Conservation (phyloP, 2,888 invertebrate genomes). For the Smittia aterrima region DNA sequence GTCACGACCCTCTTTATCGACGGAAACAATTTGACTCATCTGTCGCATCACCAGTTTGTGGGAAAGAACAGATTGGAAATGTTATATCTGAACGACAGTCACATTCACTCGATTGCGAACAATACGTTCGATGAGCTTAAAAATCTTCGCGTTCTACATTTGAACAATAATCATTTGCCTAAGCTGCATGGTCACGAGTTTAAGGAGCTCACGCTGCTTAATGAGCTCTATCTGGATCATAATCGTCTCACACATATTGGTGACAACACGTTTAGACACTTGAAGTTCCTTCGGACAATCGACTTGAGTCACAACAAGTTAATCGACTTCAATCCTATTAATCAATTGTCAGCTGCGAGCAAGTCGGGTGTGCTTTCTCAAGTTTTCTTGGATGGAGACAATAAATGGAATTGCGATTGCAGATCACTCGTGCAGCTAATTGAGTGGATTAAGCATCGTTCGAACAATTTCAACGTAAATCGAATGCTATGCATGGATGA, state of each 20-base stretch:
- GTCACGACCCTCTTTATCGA: slow-evolving; percentile 84
- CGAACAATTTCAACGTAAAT: slow-evolving; percentile 56
- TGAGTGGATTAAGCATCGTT: slow-evolving; percentile 68
- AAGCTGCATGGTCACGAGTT: slow-evolving; percentile 75
- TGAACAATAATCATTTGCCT: slow-evolving; percentile 72
- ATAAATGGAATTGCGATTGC: slow-evolving; percentile 83
- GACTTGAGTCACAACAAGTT: slow-evolving; percentile 76
- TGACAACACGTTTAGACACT: slow-evolving; percentile 72
- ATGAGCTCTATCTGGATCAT: slow-evolving; percentile 72
- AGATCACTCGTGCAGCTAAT: slow-evolving; percentile 66
- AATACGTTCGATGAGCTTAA: slow-evolving; percentile 79
- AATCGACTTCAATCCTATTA: slow-evolving; percentile 73
- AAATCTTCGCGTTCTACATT: slow-evolving; percentile 69
- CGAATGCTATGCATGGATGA: slow-evolving; percentile 58
- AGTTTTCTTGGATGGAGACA: slow-evolving; percentile 67
- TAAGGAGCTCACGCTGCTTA: slow-evolving; percentile 69
- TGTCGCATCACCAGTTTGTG: slow-evolving; percentile 82
- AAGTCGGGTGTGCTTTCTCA: slow-evolving; percentile 60
- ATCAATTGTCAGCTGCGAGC: slow-evolving; percentile 63
- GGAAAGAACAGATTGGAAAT: slow-evolving; percentile 78
- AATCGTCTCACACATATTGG: slow-evolving; percentile 72
- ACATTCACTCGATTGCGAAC: slow-evolving; percentile 73
- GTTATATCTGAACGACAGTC: slow-evolving; percentile 75
- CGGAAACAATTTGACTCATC: slow-evolving; percentile 73
- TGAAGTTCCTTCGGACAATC: slow-evolving; percentile 69